Conservation (phyloP, 2,888 invertebrate species). For the Pollenia amentaria region DNA sequence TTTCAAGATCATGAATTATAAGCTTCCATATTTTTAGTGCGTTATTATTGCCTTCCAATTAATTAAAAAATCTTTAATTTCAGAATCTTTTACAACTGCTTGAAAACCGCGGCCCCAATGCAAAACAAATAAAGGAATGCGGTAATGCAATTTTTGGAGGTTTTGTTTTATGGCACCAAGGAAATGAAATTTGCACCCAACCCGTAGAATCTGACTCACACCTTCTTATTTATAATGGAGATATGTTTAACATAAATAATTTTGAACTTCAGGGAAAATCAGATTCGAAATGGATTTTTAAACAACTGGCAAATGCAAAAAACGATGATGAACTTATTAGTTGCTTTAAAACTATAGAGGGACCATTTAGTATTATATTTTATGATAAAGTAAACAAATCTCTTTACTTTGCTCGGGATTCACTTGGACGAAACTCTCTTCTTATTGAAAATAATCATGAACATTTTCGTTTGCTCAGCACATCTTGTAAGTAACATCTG, state of each 20-base stretch:
- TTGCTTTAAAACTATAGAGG: constrained; percentile 88
- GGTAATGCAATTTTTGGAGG: constrained; percentile 82
- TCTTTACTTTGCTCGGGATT: constrained; percentile 94
- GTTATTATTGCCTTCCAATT: no score
- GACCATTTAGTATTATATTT: constrained; percentile 94
- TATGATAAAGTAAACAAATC: constrained; percentile 86
- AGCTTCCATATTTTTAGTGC: no score
- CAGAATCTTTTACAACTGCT: constrained; percentile 66
- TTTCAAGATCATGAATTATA: no score
- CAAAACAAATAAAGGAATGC: not conserved
- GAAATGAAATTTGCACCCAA: constrained; percentile 87
- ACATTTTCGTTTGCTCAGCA: constrained; percentile 77
- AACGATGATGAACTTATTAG: constrained; percentile 78
- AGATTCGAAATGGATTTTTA: constrained; percentile 86
- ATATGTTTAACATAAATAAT: constrained; percentile 88
- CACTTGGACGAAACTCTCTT: constrained; percentile 93
- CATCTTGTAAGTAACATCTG: constrained; percentile 73
- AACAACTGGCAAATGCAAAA: constrained; percentile 80
- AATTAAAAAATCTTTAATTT: constrained; percentile 3
- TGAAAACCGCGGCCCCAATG: constrained; percentile 77
- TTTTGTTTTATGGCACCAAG: constrained; percentile 94
- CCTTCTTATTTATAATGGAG: constrained; percentile 94
- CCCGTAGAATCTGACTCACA: constrained; percentile 88
- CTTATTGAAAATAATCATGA: constrained; percentile 85
- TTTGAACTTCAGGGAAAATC: constrained; percentile 82